These are phyloP conservation scores for Rhineura floridana DNA, from an alignment of 2,113 vertebrate genomes.

Conservation along the genomic window DNA sequence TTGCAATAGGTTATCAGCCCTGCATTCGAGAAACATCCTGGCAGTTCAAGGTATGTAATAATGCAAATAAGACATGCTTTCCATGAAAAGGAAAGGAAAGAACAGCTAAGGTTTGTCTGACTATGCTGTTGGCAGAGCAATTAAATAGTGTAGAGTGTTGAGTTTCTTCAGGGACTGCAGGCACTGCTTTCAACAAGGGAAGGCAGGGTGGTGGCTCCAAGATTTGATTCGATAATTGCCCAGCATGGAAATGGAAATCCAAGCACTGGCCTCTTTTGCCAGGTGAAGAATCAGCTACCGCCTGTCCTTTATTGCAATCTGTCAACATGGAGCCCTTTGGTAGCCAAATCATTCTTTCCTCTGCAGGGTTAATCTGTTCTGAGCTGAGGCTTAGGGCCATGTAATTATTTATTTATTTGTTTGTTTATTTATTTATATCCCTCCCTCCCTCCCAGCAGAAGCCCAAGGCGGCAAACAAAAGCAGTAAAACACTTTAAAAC, in stretches of 20 bases:
- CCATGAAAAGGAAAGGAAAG: constrained; percentile 8
- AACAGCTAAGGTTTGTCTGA: neutral
- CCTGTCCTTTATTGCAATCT: constrained; percentile 9
- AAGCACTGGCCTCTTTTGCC: neutral
- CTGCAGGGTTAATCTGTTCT: neutral
- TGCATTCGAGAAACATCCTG: neutral
- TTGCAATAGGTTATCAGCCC: neutral
- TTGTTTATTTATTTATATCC: too few species aligned
- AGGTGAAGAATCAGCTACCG: constrained; percentile 4
- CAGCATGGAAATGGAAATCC: constrained; percentile 19
- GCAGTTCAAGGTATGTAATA: neutral
- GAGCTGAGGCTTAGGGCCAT: neutral
- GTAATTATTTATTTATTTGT: too few species aligned
- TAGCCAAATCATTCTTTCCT: neutral
- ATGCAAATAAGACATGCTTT: constrained; percentile 14
- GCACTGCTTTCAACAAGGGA: constrained; percentile 1
- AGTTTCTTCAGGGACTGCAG: constrained; percentile 9
- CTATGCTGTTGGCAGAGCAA: constrained; percentile 18
- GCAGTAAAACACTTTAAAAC: too few species aligned
- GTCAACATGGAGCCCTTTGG: neutral
- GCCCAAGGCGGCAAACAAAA: too few species aligned
- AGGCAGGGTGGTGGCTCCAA: neutral
- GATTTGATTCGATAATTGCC: constrained; percentile 17
- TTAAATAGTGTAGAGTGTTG: constrained; percentile 1
- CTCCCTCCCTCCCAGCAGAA: too few species aligned